Evolutionary conservation across 2,888 invertebrate genomes (phyloP).

Genomic region (Clepsis dumicolana): DNA sequence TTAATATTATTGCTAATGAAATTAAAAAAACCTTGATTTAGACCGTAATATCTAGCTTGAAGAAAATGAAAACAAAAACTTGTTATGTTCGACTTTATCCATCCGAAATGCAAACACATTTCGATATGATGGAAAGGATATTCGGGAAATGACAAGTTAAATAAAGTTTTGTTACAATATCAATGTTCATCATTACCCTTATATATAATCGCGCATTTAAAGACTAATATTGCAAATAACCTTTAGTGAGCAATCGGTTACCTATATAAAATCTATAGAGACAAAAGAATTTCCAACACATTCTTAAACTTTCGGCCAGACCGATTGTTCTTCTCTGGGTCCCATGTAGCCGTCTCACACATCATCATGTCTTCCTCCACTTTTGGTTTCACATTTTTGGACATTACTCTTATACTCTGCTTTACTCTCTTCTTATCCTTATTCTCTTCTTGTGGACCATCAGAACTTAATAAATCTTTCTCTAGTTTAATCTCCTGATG

Average conservation of each 20-base stretch:
- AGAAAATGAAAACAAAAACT: too few relatives aligned
- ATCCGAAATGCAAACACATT: too few relatives aligned
- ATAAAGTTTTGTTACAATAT: too few relatives aligned
- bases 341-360: conserved; percentile 67
- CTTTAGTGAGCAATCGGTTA: neutral
- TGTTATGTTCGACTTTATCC: too few relatives aligned
- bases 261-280: conserved; percentile 42
- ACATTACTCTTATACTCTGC: conserved; percentile 59
- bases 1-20: neutral
- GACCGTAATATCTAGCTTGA: too few relatives aligned
- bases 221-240: neutral
- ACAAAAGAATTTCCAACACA: conserved; percentile 71
- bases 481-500: conserved; percentile 79
- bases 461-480: conserved; percentile 50
- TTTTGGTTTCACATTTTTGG: conserved; percentile 52
- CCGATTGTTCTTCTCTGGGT: conserved; percentile 52
- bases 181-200: too few relatives aligned
- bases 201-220: neutral
- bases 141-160: too few relatives aligned
- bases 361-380: conserved; percentile 71
- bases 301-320: conserved; percentile 60
- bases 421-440: conserved; percentile 52
- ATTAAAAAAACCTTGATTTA: too few relatives aligned
- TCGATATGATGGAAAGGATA: too few relatives aligned
- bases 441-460: conserved; percentile 48